Evolutionary conservation across 2,113 vertebrate species (phyloP).

Genomic region (Hydrolagus affinis): DNA sequence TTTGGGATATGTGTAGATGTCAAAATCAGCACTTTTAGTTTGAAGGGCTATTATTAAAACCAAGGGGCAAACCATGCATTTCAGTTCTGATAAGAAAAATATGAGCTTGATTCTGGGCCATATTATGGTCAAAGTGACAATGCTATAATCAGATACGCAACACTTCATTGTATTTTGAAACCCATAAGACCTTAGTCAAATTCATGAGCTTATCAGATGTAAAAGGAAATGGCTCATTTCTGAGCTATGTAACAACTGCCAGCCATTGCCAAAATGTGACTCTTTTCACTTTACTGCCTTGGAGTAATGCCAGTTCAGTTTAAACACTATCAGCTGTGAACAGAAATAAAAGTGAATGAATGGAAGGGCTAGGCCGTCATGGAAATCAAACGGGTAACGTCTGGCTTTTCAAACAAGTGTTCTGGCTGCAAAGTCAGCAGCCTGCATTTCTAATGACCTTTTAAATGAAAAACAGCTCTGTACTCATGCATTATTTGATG

Average conservation of each 20-base stretch:
- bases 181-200: background rate
- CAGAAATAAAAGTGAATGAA: background rate
- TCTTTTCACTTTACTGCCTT: background rate
- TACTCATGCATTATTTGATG: background rate
- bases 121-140: background rate
- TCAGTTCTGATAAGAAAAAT: background rate
- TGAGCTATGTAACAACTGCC: background rate
- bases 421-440: background rate
- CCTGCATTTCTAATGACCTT: background rate
- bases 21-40: too few relatives aligned
- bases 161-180: background rate
- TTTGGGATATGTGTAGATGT: too few relatives aligned
- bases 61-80: background rate
- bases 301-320: background rate
- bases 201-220: constrained; percentile 14
- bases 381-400: too few relatives aligned
- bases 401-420: background rate
- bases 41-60: background rate
- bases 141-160: background rate
- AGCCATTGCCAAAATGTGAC: background rate
- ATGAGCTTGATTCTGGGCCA: background rate
- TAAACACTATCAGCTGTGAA: background rate
- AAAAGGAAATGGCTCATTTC: background rate
- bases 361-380: background rate
- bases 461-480: background rate